These are phyloP conservation scores for Sterrhoptilus dennistouni DNA, from an alignment of 2,113 vertebrate species.

Conservation along the genomic window DNA sequence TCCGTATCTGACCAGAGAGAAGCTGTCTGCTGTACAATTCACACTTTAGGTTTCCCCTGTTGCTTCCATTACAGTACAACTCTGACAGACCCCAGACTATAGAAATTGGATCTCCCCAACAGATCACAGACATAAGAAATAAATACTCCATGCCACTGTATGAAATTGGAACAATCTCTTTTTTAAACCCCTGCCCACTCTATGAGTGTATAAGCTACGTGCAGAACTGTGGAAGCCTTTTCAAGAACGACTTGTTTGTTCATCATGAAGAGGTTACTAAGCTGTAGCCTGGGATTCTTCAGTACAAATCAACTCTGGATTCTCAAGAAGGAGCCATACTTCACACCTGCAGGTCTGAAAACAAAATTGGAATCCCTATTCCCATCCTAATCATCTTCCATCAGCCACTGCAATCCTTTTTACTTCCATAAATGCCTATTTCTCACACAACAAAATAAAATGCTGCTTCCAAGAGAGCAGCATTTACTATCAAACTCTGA, in stretches of 20 bases:
- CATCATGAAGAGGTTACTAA: not conserved
- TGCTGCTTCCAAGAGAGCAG: not conserved
- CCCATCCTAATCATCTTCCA: not conserved
- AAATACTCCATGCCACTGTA: not conserved
- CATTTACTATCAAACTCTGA: not conserved
- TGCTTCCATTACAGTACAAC: not conserved
- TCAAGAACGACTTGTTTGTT: not conserved
- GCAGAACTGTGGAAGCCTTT: not conserved
- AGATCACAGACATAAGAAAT: not conserved
- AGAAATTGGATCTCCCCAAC: not conserved
- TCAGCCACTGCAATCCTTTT: not conserved
- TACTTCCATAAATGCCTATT: not conserved
- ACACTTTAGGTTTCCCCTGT: accelerated
- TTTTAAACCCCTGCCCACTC: not conserved
- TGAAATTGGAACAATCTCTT: not conserved
- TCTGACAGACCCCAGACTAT: accelerated
- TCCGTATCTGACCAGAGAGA: not conserved
- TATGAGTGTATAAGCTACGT: not conserved
- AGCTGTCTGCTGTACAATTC: not conserved
- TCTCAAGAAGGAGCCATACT: not conserved
- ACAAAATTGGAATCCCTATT: not conserved
- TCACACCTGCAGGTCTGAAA: not conserved
- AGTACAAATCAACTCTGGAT: not conserved
- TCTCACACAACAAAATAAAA: not conserved
- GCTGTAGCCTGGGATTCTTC: not conserved